Percentiles rank a stretch among this genome's conserved stretches.
These are phyloP conservation scores for Drosophila sturtevanti DNA, from an alignment of 1,140 invertebrate species.

Conservation along the genomic window DNA sequence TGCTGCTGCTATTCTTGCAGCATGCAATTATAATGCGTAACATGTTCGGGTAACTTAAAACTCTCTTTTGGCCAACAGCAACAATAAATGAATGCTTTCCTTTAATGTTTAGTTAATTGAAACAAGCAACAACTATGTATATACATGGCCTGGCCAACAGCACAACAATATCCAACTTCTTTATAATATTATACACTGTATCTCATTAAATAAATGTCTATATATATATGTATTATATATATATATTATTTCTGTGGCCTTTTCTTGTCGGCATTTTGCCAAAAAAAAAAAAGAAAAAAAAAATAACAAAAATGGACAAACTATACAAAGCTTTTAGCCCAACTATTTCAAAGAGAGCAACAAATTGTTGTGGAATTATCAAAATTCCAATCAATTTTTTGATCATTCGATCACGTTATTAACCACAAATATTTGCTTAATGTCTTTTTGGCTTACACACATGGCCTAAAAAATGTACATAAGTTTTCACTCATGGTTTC, in stretches of 20 bases:
- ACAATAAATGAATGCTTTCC: slow-evolving; percentile 73
- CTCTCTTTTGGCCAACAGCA: slow-evolving; percentile 38
- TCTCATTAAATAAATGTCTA: not conserved
- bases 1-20: slow-evolving; percentile 13
- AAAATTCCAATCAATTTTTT: not conserved
- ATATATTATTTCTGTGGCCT: not conserved
- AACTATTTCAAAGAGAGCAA: slow-evolving; percentile 69
- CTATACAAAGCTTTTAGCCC: slow-evolving; percentile 75
- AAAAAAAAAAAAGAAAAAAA: slow-evolving; percentile 31
- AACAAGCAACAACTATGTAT: slow-evolving; percentile 34
- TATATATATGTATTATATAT: not conserved
- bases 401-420: not conserved
- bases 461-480: not conserved
- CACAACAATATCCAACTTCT: slow-evolving; percentile 43
- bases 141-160: slow-evolving; percentile 3
- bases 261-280: slow-evolving; percentile 70
- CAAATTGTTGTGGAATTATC: too few species aligned
- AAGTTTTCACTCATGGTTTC: not conserved
- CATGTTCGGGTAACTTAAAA: slow-evolving; percentile 65
- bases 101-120: slow-evolving; percentile 77
- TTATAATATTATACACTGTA: slow-evolving; percentile 56
- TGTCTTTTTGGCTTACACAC: not conserved
- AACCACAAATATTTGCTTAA: not conserved
- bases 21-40: slow-evolving; percentile 72
- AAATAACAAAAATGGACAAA: slow-evolving; percentile 45